phyloP scores from a whole-genome alignment of 2,113 vertebrate species.

The Salvelinus fontinalis region DNA sequence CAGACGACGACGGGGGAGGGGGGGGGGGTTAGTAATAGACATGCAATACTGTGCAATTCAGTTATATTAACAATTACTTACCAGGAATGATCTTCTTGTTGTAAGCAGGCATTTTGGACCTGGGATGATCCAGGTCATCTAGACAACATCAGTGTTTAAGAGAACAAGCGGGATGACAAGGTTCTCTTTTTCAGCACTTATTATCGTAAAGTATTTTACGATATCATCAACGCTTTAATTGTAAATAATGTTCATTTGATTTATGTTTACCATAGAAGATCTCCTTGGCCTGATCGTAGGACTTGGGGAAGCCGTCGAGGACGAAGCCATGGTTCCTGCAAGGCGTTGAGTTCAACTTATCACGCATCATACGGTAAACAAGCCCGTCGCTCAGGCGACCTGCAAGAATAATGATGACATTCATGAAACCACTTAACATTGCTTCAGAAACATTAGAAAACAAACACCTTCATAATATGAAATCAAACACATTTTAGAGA shows the following conservation, averaged over 20 bases:
- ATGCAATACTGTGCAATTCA: neutral
- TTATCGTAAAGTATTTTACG: no score
- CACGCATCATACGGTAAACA: slow-evolving; percentile 75
- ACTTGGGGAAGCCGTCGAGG: slow-evolving; percentile 87
- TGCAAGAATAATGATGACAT: slow-evolving; percentile 41
- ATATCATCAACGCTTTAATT: no score
- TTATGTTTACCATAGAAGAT: slow-evolving; percentile 80
- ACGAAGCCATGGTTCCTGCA: slow-evolving; percentile 92
- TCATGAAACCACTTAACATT: neutral
- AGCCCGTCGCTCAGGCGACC: slow-evolving; percentile 75
- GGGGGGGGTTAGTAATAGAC: neutral
- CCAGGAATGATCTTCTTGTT: slow-evolving; percentile 85
- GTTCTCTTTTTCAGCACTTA: neutral
- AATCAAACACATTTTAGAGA: no score
- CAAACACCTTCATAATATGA: neutral
- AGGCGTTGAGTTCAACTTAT: slow-evolving; percentile 85
- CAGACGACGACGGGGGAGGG: neutral
- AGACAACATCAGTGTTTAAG: slow-evolving; percentile 18
- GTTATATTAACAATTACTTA: slow-evolving; percentile 51
- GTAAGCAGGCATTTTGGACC: slow-evolving; percentile 60
- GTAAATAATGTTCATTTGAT: no score
- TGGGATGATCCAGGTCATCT: slow-evolving; percentile 68
- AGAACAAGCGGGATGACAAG: neutral
- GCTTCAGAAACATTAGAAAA: neutral
- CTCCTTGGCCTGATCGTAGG: slow-evolving; percentile 80